Evolutionary conservation across 2,797 vertebrate species (phyloP).

Genomic region (Enoplosus armatus): DNA sequence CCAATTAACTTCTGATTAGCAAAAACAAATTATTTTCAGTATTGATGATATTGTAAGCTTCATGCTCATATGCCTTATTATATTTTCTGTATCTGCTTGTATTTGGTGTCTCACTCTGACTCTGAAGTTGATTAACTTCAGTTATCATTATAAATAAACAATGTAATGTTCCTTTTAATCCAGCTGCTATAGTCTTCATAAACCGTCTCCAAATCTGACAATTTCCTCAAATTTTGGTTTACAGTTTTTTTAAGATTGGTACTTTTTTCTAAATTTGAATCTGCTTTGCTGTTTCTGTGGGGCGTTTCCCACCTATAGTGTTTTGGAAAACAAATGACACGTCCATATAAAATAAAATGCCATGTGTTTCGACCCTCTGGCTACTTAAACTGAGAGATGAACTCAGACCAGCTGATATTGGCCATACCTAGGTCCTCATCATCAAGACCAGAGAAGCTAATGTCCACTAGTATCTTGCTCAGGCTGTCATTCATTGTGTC

Average conservation of each 20-base stretch:
- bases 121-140: neutral
- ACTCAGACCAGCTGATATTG: constrained; percentile 91
- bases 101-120: neutral
- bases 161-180: neutral
- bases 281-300: constrained; percentile 26
- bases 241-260: neutral
- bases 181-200: neutral
- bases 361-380: neutral
- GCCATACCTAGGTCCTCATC: constrained; percentile 89
- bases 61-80: neutral
- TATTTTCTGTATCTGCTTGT: neutral
- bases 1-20: neutral
- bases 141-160: neutral
- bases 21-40: neutral
- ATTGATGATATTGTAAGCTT: neutral
- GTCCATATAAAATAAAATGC: neutral
- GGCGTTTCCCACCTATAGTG: constrained; percentile 32
- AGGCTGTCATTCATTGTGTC: constrained; percentile 95
- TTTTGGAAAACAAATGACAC: constrained; percentile 25
- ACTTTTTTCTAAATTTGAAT: neutral
- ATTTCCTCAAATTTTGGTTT: neutral
- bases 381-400: constrained; percentile 90
- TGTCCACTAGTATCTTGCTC: constrained; percentile 94
- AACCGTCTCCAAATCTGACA: neutral
- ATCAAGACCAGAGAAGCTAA: constrained; percentile 93